A percentile compares a stretch with the other conserved stretches of the same genome.
Evolutionary conservation across 2,888 invertebrate genomes (phyloP).

Genomic region (Lordiphosa fenestrarum): DNA sequence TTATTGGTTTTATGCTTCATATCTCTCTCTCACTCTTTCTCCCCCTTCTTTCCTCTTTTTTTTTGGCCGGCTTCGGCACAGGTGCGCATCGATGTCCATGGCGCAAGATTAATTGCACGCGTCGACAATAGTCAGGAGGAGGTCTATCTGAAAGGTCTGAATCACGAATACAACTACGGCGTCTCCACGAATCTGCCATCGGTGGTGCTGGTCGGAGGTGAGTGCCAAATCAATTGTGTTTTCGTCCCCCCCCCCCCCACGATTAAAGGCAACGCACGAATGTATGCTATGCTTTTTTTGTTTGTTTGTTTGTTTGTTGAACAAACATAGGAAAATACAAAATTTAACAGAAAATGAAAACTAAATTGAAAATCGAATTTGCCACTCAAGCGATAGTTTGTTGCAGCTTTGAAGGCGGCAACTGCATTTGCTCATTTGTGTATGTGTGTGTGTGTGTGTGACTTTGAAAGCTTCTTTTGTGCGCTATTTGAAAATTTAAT

Average conservation of each 20-base stretch:
- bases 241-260: background rate
- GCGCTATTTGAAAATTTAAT: constrained; percentile 63
- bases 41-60: constrained; percentile 12
- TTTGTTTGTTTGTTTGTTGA: background rate
- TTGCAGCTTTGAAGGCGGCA: constrained; percentile 3
- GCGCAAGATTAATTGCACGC: constrained; percentile 90
- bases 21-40: constrained; percentile 24
- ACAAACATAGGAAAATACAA: constrained; percentile 23
- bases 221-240: constrained; percentile 54
- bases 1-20: constrained; percentile 69
- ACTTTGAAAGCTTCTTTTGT: constrained; percentile 59
- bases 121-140: constrained; percentile 92
- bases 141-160: constrained; percentile 90
- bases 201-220: constrained; percentile 93
- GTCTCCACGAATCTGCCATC: constrained; percentile 92
- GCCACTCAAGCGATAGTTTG: constrained; percentile 8
- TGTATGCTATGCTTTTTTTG: constrained; percentile 29
- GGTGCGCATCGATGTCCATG: constrained; percentile 92
- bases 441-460: constrained; percentile 24
- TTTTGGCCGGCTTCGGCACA: constrained; percentile 59
- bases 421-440: constrained; percentile 51
- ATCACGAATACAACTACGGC: constrained; percentile 92
- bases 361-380: constrained; percentile 59
- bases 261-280: constrained; percentile 44
- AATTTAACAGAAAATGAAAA: constrained; percentile 45